Conservation (phyloP, 2,113 vertebrate species). For the Myrmecophaga tridactyla region DNA sequence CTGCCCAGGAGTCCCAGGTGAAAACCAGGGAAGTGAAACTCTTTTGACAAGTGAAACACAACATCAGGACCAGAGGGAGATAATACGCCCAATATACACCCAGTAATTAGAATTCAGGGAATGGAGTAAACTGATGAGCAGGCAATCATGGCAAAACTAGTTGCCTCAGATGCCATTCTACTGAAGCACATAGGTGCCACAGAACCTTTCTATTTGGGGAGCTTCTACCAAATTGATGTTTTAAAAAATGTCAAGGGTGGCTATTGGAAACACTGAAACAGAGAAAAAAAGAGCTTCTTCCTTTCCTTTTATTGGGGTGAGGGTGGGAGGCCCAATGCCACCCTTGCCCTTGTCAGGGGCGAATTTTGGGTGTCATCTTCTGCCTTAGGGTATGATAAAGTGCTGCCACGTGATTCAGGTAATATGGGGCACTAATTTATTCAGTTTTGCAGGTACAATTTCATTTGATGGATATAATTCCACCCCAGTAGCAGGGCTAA, state of each 20-base stretch:
- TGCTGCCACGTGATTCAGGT: background rate
- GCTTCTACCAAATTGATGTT: background rate
- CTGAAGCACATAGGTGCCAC: background rate
- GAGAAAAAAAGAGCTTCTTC: background rate
- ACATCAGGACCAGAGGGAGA: background rate
- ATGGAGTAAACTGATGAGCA: background rate
- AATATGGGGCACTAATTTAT: background rate
- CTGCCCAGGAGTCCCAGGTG: background rate
- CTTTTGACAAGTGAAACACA: background rate
- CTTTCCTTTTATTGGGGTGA: fast-evolving
- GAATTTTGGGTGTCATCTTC: background rate
- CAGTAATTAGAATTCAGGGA: background rate
- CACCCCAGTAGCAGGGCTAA: background rate
- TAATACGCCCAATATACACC: no score
- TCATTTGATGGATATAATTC: background rate
- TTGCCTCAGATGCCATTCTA: background rate
- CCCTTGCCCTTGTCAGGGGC: background rate
- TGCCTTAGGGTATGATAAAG: background rate
- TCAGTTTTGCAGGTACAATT: background rate
- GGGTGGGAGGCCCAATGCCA: fast-evolving
- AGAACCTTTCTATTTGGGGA: background rate
- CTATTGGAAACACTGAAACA: fast-evolving
- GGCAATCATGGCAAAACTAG: fast-evolving
- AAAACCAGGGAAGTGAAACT: background rate
- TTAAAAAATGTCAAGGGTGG: background rate